Evolutionary conservation across 2,797 vertebrate species (phyloP), one percentile per base, ranked within the genome.

Genomic region (Chrysocyon brachyurus): DNA sequence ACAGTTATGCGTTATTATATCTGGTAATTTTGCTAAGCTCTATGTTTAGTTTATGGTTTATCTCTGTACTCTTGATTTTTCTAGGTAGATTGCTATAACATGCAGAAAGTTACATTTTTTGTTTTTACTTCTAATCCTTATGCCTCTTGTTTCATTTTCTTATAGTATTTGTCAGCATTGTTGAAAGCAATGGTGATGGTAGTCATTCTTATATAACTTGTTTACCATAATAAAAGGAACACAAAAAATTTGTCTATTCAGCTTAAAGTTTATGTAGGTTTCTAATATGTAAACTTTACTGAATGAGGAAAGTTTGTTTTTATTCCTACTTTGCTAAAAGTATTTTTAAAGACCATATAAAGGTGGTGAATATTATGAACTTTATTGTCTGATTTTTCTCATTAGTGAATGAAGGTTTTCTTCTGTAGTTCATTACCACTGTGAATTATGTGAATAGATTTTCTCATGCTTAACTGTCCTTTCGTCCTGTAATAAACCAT

Each of bases 11-110:
- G 72, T 22, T 81, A 81, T n/a, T 78, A 5, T 72, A 54, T 63
- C 40, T 79, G 73, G 4, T 87, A 82, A 87, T 87, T 91, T 91
- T 91, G 73, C 56, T 81, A 56, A 91, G 68, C 46, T 86, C 28
- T 72, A 26, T 68, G 52, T 33, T 56, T 40, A 90, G 24, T 70
- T 79, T 91, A 63, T 57, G 79, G 12, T 72, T 86, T 87, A 87
- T 72, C 4, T 72, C 22, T 16, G n/a, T 56, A 81, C 28, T 81
- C 12, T 81, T 86, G 63, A 8, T 59, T 81, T 95, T 91, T 91
- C 46, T 91, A 56, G 12, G 4, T 87, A 46, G 26, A 73, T 49
- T 10, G 12, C 56, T 0, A 33, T 73, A 91, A 46, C 16, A 61
- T 86, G 63, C 56, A 75, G 64, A 84, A 78, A 90, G 84, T 90